Percentiles rank a stretch among this genome's conserved stretches.
phyloP scores from a whole-genome alignment of 2,113 vertebrate species.

The Notechis scutatus region DNA sequence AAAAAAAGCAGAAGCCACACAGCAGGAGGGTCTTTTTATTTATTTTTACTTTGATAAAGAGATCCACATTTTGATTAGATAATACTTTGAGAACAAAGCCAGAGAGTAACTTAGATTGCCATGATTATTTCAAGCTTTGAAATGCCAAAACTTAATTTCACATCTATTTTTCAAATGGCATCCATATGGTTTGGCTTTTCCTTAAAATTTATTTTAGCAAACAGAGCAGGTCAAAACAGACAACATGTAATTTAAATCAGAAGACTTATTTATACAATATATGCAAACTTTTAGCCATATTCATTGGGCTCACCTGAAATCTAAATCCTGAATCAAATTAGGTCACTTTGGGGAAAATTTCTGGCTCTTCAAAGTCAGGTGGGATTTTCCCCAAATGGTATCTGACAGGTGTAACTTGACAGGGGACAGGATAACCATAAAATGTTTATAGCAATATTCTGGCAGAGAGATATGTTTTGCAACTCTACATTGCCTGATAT shows the following conservation, averaged over 20 bases:
- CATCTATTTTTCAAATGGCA: not conserved
- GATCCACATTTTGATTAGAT: constrained; percentile 7
- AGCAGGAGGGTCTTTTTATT: not conserved
- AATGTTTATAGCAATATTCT: not conserved
- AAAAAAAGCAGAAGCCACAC: not conserved
- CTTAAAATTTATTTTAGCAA: not conserved
- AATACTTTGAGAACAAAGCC: not conserved
- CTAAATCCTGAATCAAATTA: not conserved
- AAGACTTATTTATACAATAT: not conserved
- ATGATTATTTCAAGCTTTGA: not conserved
- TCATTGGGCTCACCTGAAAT: not conserved
- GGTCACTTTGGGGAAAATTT: not conserved
- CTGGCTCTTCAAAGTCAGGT: not conserved
- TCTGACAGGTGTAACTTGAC: not conserved
- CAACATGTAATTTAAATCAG: not conserved
- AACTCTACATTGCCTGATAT: not conserved
- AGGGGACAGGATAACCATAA: not conserved
- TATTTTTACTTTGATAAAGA: constrained; percentile 6
- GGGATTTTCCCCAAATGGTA: not conserved
- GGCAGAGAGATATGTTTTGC: not conserved
- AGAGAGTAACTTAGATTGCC: not conserved
- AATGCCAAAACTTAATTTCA: not conserved
- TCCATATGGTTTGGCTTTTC: not conserved
- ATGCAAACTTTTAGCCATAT: not conserved
- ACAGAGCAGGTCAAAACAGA: not conserved